phyloP scores from a whole-genome alignment of 2,888 invertebrate species.

The Ophioninae sp. region DNA sequence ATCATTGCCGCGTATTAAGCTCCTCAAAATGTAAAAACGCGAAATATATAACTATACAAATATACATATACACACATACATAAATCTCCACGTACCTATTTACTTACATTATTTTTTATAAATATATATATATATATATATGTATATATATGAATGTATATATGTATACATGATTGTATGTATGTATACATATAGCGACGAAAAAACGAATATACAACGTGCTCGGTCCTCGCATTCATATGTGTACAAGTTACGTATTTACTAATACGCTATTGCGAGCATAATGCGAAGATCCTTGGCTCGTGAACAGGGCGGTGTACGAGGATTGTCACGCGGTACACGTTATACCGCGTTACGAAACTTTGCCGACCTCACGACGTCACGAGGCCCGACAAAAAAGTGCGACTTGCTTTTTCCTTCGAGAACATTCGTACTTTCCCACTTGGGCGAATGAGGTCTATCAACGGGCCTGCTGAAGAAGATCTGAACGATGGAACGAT shows the following conservation, averaged over 20 bases:
- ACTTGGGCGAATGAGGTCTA: neutral
- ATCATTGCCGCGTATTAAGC: slow-evolving; percentile 3
- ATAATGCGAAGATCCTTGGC: slow-evolving; percentile 47
- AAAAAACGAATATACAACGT: slow-evolving; percentile 4
- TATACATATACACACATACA: neutral
- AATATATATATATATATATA: neutral
- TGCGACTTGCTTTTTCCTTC: slow-evolving; percentile 24
- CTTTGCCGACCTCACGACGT: slow-evolving; percentile 32
- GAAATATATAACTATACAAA: neutral
- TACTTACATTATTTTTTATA: too few species aligned
- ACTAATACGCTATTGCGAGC: slow-evolving; percentile 38
- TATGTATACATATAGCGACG: neutral
- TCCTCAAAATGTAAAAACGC: slow-evolving; percentile 2
- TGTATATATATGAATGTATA: neutral
- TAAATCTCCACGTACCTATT: too few species aligned
- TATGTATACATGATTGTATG: neutral
- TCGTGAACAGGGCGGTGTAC: slow-evolving; percentile 19
- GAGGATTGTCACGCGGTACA: slow-evolving; percentile 41
- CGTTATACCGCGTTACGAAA: slow-evolving; percentile 47
- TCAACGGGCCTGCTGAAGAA: neutral
- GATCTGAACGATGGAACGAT: neutral
- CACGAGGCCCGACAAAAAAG: slow-evolving; percentile 27
- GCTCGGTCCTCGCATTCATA: neutral
- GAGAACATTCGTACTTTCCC: slow-evolving; percentile 29
- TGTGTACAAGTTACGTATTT: slow-evolving; percentile 18